These are phyloP conservation scores for Tachysurus vachellii DNA, from an alignment of 2,113 vertebrate species.

Conservation along the genomic window DNA sequence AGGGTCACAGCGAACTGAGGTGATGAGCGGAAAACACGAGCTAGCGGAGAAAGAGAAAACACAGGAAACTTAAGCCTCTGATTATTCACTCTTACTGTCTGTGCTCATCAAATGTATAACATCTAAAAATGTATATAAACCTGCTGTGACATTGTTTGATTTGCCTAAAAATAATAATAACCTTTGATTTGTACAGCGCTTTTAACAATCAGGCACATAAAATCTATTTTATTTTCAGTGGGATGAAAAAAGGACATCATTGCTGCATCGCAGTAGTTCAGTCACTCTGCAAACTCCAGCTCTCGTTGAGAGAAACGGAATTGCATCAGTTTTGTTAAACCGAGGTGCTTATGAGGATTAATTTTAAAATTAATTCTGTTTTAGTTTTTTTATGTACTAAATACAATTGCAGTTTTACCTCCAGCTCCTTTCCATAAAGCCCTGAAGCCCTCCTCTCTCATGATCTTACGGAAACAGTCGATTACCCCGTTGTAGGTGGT, in stretches of 20 bases:
- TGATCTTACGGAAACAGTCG: constrained; percentile 93
- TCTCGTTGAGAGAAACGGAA: no score
- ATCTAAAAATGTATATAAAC: background rate
- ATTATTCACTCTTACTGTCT: background rate
- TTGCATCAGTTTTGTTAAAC: no score
- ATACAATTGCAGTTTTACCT: constrained; percentile 70
- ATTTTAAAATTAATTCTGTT: no score
- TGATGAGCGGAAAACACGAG: constrained; percentile 95
- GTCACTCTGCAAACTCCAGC: no score
- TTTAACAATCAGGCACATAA: no score
- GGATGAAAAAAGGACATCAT: no score
- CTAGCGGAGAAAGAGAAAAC: constrained; percentile 61
- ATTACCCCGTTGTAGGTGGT: constrained; percentile 90
- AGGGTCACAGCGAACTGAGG: constrained; percentile 97
- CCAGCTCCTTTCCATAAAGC: constrained; percentile 97
- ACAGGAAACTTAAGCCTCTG: background rate
- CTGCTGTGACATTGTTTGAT: background rate
- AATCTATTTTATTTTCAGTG: no score
- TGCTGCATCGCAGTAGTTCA: no score
- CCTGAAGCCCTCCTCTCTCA: constrained; percentile 87
- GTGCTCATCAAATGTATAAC: background rate
- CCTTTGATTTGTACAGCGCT: no score
- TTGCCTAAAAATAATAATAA: background rate
- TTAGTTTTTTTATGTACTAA: no score
- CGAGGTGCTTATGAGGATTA: no score